These are phyloP conservation scores for Sebastes elongatus DNA, from an alignment of 2,797 vertebrate species.

Conservation along the genomic window DNA sequence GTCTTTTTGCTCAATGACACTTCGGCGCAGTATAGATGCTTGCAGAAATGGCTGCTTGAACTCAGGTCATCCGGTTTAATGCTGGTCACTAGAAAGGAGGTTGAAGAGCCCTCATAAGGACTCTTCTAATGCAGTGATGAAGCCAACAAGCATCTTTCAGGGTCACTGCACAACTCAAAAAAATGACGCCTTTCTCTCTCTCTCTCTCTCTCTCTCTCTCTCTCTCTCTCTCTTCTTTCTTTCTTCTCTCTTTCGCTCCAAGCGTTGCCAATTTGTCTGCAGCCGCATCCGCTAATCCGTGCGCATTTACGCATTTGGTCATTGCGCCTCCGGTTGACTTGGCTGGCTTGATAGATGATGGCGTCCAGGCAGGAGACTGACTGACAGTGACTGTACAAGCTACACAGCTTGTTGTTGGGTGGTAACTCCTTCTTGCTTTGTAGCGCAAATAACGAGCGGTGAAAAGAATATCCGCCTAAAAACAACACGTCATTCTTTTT, in stretches of 20 bases:
- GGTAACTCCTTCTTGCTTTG: conserved; percentile 32
- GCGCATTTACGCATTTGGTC: conserved; percentile 76
- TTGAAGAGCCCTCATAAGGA: conserved; percentile 62
- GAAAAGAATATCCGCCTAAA: background rate
- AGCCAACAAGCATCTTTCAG: conserved; percentile 69
- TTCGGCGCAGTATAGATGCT: conserved; percentile 39
- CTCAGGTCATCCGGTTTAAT: conserved; percentile 57
- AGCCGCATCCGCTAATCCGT: conserved; percentile 68
- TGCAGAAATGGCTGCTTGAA: conserved; percentile 58
- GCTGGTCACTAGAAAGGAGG: conserved; percentile 60
- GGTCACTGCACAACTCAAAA: conserved; percentile 70
- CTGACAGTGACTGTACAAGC: conserved; percentile 52
- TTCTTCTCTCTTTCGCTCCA: conserved; percentile 57
- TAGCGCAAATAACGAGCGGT: conserved; percentile 2
- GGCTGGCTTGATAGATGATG: conserved; percentile 74
- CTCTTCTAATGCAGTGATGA: conserved; percentile 60
- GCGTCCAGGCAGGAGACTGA: conserved; percentile 63
- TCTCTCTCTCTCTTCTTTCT: conserved; percentile 25
- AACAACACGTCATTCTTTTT: background rate
- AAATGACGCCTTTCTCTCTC: conserved; percentile 45
- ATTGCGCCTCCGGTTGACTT: conserved; percentile 76
- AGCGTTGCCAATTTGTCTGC: conserved; percentile 76
- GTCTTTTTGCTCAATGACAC: conserved; percentile 52
- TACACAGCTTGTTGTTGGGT: conserved; percentile 43
- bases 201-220: background rate